phyloP scores from a whole-genome alignment of 2,113 vertebrate genomes.

The Urocitellus parryii region DNA sequence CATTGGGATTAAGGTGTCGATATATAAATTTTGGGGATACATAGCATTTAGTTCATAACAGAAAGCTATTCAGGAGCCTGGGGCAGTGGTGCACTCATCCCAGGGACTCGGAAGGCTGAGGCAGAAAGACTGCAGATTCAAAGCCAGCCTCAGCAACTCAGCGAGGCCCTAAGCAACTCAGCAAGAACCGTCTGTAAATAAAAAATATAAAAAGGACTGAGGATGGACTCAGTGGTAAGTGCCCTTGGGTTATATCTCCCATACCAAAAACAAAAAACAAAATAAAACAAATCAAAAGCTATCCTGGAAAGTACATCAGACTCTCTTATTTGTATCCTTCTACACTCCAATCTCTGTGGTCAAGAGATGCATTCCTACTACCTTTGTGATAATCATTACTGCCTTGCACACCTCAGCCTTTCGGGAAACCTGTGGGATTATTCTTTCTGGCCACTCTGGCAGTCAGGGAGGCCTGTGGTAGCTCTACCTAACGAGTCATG shows the following conservation, averaged over 20 bases:
- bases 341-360: neutral
- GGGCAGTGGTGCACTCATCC: no score
- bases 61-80: neutral
- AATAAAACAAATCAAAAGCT: no score
- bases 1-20: neutral
- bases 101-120: no score
- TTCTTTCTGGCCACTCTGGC: neutral
- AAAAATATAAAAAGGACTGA: no score
- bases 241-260: no score
- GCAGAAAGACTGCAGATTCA: no score
- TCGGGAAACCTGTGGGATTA: neutral
- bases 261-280: no score
- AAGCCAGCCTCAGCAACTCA: no score
- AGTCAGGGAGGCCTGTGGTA: neutral
- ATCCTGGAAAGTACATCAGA: neutral
- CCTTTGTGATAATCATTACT: neutral
- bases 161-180: no score
- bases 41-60: neutral
- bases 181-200: no score
- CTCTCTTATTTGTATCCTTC: neutral
- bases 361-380: neutral
- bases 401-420: neutral
- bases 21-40: neutral
- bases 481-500: neutral
- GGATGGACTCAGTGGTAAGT: no score